Percentiles rank a stretch among this genome's conserved stretches.
phyloP scores from a whole-genome alignment of 1,140 invertebrate genomes.

The Bombus sibiricus region DNA sequence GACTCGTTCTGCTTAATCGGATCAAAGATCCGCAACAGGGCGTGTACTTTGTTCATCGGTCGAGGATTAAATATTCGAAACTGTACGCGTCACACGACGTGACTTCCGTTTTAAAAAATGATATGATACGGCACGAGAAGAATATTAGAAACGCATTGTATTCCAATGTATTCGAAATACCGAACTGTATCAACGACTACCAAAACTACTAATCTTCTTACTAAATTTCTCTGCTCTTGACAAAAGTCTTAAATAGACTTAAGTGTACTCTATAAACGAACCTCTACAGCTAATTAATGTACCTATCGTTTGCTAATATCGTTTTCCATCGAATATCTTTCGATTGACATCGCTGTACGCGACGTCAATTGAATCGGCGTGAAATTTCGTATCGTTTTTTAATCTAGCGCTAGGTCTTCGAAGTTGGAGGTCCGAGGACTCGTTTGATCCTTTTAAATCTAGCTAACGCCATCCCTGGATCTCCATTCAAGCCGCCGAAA shows the following conservation, averaged over 20 bases:
- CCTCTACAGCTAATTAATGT: background rate
- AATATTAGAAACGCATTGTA: no score
- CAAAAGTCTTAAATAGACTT: background rate
- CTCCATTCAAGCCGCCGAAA: slow-evolving; percentile 58
- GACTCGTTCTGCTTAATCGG: no score
- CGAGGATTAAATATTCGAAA: background rate
- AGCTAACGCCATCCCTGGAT: slow-evolving; percentile 57
- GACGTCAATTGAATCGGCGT: background rate
- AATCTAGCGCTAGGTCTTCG: background rate
- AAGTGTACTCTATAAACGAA: no score
- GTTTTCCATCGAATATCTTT: no score
- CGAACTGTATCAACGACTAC: no score
- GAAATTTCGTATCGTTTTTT: background rate
- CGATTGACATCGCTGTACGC: background rate
- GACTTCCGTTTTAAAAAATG: no score
- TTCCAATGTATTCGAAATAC: no score
- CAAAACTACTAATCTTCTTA: background rate
- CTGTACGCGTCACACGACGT: no score
- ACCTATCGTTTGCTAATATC: background rate
- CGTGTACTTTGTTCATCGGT: background rate
- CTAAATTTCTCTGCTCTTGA: background rate
- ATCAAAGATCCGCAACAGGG: background rate
- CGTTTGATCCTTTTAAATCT: slow-evolving; percentile 74
- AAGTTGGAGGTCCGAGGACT: slow-evolving; percentile 22
- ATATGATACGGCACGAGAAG: no score